Percentiles rank a stretch among this genome's conserved stretches.
Conservation (phyloP, 2,113 vertebrate genomes). For the Oreochromis tanganicae region DNA sequence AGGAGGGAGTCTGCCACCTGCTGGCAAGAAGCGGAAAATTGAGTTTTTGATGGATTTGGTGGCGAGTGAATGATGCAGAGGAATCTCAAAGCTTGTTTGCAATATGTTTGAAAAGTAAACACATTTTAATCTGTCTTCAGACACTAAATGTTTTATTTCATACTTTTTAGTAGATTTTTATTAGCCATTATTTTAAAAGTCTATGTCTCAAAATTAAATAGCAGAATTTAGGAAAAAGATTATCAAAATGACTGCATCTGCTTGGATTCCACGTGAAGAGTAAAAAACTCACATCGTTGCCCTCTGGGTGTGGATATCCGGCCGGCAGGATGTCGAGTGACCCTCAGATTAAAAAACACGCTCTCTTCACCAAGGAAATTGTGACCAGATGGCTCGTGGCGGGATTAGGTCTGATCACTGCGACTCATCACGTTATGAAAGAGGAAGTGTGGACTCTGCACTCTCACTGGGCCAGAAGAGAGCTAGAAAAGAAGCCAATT, state of each 20-base stretch:
- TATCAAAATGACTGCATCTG: neutral
- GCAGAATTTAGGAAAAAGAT: neutral
- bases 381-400: constrained; percentile 49
- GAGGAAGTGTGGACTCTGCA: neutral
- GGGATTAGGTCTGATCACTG: constrained; percentile 46
- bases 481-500: constrained; percentile 34
- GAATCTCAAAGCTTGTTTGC: neutral
- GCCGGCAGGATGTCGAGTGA: neutral
- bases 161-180: neutral
- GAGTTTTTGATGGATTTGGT: neutral
- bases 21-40: neutral
- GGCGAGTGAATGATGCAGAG: neutral
- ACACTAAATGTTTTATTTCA: neutral
- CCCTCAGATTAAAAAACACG: constrained; percentile 44
- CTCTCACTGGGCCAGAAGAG: constrained; percentile 8
- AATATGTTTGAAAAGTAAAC: neutral
- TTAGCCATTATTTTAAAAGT: neutral
- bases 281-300: neutral
- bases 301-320: neutral
- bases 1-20: constrained; percentile 33
- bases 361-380: constrained; percentile 42
- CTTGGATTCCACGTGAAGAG: neutral
- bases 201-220: neutral
- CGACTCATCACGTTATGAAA: constrained; percentile 23
- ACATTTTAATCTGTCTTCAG: neutral